Percentiles rank a stretch among this genome's conserved stretches.
These are phyloP conservation scores for Portevinia maculata DNA, from an alignment of 2,888 invertebrate species.

Conservation along the genomic window DNA sequence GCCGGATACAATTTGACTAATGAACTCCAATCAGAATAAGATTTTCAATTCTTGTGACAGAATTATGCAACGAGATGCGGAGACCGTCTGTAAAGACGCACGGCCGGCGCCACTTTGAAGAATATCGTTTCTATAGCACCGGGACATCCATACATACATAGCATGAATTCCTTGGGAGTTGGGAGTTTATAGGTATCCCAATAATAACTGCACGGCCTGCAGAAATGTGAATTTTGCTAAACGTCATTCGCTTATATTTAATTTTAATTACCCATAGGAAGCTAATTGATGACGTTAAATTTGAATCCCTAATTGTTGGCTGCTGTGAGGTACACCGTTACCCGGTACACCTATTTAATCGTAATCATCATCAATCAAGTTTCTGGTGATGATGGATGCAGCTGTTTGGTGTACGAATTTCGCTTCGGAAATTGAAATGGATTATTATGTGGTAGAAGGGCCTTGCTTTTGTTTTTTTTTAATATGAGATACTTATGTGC, in stretches of 20 bases:
- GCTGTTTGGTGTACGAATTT: conserved; percentile 9
- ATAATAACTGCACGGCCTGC: conserved; percentile 60
- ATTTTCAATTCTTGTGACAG: conserved; percentile 15
- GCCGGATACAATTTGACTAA: conserved; percentile 42
- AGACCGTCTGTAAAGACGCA: background rate
- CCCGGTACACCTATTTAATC: conserved; percentile 19
- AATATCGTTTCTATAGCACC: conserved; percentile 11
- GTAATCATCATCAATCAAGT: conserved; percentile 65
- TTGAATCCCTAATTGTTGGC: conserved; percentile 16
- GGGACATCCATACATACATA: background rate
- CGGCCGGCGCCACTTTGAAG: conserved; percentile 4
- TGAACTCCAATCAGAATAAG: conserved; percentile 40
- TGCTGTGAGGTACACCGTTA: background rate
- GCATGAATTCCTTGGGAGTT: conserved; percentile 1
- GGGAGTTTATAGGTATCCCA: conserved; percentile 39
- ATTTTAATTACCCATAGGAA: conserved; percentile 61
- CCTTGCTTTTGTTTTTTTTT: background rate
- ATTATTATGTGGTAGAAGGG: conserved; percentile 9
- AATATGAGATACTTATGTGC: conserved; percentile 10
- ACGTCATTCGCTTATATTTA: conserved; percentile 57
- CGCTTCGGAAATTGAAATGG: conserved; percentile 9
- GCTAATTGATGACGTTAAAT: conserved; percentile 36
- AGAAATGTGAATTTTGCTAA: conserved; percentile 26
- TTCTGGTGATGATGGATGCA: conserved; percentile 39
- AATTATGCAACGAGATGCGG: conserved; percentile 11